These are phyloP conservation scores for Pristionchus entomophagus DNA, from an alignment of 2,888 invertebrate species.

Conservation along the genomic window DNA sequence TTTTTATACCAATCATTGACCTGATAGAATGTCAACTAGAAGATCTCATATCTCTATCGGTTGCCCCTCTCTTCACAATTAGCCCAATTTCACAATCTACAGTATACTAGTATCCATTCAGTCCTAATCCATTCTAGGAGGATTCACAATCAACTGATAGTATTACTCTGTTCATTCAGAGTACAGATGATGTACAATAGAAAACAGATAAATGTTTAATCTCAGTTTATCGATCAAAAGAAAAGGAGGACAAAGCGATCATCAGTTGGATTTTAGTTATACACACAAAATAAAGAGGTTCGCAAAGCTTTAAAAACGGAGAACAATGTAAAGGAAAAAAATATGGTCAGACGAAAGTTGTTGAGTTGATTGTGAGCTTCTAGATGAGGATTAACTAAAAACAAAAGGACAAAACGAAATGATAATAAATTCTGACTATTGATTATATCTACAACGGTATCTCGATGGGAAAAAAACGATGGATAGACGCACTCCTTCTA, in stretches of 20 bases:
- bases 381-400: not conserved
- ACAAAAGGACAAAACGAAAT: not conserved
- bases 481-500: not conserved
- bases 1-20: not conserved
- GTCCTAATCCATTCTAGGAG: not conserved
- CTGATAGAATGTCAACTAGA: conserved; percentile 4
- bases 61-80: conserved; percentile 7
- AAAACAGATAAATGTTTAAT: conserved; percentile 12
- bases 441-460: not conserved
- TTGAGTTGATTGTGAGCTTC: not conserved
- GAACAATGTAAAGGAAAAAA: not conserved
- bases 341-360: not conserved
- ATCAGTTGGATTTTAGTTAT: not conserved
- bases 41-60: conserved; percentile 40
- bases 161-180: not conserved
- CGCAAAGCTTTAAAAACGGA: not conserved
- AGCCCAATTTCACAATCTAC: conserved; percentile 15
- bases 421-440: not conserved
- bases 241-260: conserved; percentile 8
- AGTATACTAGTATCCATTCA: conserved; percentile 20
- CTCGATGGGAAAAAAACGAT: not conserved
- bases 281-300: not conserved
- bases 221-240: conserved; percentile 5
- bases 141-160: not conserved
- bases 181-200: not conserved